A percentile compares a stretch with the other conserved stretches of the same genome.
These are phyloP conservation scores for Arremon aurantiirostris DNA, from an alignment of 2,797 vertebrate species.

Conservation along the genomic window DNA sequence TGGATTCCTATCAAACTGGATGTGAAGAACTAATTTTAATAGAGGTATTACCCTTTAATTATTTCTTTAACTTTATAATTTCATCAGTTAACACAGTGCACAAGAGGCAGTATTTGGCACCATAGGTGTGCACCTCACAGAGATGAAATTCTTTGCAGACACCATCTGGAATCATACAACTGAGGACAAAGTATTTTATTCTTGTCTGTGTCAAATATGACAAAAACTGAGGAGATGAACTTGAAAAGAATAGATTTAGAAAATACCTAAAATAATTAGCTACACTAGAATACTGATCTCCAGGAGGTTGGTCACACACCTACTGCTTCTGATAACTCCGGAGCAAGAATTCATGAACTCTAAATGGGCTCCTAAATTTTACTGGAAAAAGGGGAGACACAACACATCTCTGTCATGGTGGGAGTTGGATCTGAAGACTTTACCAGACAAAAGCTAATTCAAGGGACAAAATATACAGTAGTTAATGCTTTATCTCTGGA, in stretches of 20 bases:
- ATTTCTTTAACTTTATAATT: background rate
- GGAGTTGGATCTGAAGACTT: background rate
- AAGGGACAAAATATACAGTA: background rate
- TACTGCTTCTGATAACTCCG: background rate
- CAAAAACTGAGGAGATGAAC: background rate
- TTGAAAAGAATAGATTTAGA: background rate
- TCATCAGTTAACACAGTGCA: background rate
- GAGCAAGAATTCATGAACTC: background rate
- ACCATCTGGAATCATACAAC: background rate
- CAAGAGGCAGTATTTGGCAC: background rate
- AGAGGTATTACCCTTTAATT: background rate
- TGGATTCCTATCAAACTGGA: background rate
- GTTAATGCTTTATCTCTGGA: background rate
- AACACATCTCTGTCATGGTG: background rate
- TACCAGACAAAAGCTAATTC: background rate
- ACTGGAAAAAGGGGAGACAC: background rate
- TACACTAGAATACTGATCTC: background rate
- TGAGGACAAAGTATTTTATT: background rate
- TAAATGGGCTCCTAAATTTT: background rate
- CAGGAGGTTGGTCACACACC: background rate
- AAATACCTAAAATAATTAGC: background rate
- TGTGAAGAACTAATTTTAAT: background rate
- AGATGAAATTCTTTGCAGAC: background rate
- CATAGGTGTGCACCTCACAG: fast-evolving
- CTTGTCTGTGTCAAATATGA: background rate